These are phyloP conservation scores for Chiloscyllium plagiosum DNA, from an alignment of 2,113 vertebrate species.

Conservation along the genomic window DNA sequence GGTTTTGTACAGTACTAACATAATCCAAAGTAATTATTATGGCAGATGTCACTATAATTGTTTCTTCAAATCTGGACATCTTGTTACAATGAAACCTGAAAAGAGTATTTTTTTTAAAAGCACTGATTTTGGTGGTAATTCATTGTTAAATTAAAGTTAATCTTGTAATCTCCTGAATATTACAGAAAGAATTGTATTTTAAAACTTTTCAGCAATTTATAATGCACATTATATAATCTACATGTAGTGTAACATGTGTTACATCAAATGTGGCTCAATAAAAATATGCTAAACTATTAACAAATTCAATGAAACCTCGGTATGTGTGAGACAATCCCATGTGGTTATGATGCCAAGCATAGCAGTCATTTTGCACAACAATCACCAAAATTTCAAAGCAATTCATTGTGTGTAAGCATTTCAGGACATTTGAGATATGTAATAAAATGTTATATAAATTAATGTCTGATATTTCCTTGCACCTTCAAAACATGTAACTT, in stretches of 20 bases:
- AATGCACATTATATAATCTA: not conserved
- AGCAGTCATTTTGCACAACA: not conserved
- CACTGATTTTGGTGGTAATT: not conserved
- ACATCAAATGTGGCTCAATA: not conserved
- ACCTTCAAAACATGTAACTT: not conserved
- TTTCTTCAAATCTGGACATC: not conserved
- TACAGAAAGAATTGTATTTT: not conserved
- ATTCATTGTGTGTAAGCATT: not conserved
- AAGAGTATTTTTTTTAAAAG: not conserved
- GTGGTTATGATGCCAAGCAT: not conserved
- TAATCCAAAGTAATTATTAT: conserved; percentile 12
- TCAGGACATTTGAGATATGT: not conserved
- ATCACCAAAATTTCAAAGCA: not conserved
- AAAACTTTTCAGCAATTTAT: not conserved
- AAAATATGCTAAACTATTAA: not conserved
- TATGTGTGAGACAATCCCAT: not conserved
- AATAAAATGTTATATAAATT: not conserved
- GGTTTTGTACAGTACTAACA: not conserved
- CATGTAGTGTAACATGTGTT: no score
- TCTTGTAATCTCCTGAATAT: not conserved
- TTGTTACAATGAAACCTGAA: not conserved
- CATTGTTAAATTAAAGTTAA: not conserved
- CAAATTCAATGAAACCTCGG: not conserved
- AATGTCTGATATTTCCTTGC: not conserved
- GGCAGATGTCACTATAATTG: conserved; percentile 6